Evolutionary conservation across 2,888 invertebrate genomes (phyloP), one percentile per base, ranked within the genome.

Genomic region (Drosophila kambysellisi): DNA sequence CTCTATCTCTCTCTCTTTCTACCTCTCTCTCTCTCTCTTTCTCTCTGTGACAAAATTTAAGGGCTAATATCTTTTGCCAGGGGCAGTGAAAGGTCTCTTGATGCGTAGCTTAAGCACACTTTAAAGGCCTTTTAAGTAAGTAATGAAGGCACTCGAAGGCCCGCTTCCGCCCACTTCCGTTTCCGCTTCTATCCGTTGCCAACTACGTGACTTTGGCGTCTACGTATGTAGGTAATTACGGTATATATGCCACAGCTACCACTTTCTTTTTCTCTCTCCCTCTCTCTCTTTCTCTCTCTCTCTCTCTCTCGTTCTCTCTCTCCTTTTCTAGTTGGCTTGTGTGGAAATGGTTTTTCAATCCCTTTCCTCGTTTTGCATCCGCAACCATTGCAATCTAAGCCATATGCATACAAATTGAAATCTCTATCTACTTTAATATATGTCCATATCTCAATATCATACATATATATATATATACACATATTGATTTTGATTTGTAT

Each of bases 71-170:
- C 29, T 25, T 20, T 25, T 20, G 69, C 37, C 54, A 11, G 29
- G 29, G 46, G 46, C 57, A 33, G n/a, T 33, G 56, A 29, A 39
- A 50, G 48, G 57, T 69, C 67, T 33, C 70, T 35, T 30, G 68
- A 50, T 39, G 68, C 58, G 35, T 50, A n/a, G 41, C 70, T 57
- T 70, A 58, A 70, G 57, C 58, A 50, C 70, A 37, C 58, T 68
- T 70, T 70, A 68, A 70, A 70, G 60, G 61, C 71, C 71, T 71
- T 61, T 69, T 53, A 46, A 52, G 52, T 71, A 20, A 30, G 41
- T 58, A 70, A 68, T 70, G 33, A 70, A 57, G 30, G 59, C 39
- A 68, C 50, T 70, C n/a, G 30, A 50, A 41, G 41, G 50, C 50
- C 32, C 41, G 50, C 20, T 39, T 25, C 37, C 17, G 25, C 29